A percentile compares a stretch with the other conserved stretches of the same genome.
Conservation (phyloP, 1,140 invertebrate genomes). For the Drosophila rhopaloa region DNA sequence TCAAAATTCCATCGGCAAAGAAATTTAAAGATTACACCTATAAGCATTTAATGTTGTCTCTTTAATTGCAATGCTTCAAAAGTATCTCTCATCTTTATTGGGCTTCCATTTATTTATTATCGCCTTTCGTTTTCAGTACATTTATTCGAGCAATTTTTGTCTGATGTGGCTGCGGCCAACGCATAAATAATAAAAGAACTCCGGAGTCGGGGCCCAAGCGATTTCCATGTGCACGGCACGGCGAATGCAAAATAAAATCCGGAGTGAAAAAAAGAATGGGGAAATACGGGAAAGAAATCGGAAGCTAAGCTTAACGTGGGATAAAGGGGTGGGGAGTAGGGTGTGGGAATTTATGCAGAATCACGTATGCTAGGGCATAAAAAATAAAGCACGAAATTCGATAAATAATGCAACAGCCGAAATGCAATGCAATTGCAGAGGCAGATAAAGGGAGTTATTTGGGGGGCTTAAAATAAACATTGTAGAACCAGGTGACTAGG, state of each 20-base stretch:
- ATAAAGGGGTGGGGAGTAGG: too few relatives aligned
- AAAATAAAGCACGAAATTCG: slow-evolving; percentile 48
- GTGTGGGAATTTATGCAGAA: slow-evolving; percentile 57
- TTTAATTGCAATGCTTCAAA: slow-evolving; percentile 17
- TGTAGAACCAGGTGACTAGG: slow-evolving; percentile 18
- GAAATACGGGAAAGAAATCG: slow-evolving; percentile 8
- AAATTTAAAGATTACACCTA: slow-evolving; percentile 6
- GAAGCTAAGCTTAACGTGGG: slow-evolving; percentile 34
- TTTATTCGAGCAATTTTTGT: slow-evolving; percentile 57
- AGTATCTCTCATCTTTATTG: slow-evolving; percentile 41
- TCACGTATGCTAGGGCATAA: slow-evolving; percentile 63
- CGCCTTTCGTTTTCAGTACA: slow-evolving; percentile 37
- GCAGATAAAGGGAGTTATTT: slow-evolving; percentile 8
- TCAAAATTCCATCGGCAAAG: not conserved
- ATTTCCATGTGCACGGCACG: slow-evolving; percentile 11
- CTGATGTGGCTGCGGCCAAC: slow-evolving; percentile 17
- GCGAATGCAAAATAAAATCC: slow-evolving; percentile 37
- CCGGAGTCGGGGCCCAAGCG: slow-evolving; percentile 10
- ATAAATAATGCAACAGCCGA: slow-evolving; percentile 70
- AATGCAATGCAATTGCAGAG: slow-evolving; percentile 52
- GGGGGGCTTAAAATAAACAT: slow-evolving; percentile 23
- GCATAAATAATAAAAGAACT: slow-evolving; percentile 51
- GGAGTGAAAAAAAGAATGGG: slow-evolving; percentile 4
- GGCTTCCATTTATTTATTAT: slow-evolving; percentile 50
- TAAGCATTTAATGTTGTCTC: slow-evolving; percentile 15